A percentile compares a stretch with the other conserved stretches of the same genome.
These are phyloP conservation scores for Chelonus formosanus DNA, from an alignment of 2,888 invertebrate genomes.

Conservation along the genomic window DNA sequence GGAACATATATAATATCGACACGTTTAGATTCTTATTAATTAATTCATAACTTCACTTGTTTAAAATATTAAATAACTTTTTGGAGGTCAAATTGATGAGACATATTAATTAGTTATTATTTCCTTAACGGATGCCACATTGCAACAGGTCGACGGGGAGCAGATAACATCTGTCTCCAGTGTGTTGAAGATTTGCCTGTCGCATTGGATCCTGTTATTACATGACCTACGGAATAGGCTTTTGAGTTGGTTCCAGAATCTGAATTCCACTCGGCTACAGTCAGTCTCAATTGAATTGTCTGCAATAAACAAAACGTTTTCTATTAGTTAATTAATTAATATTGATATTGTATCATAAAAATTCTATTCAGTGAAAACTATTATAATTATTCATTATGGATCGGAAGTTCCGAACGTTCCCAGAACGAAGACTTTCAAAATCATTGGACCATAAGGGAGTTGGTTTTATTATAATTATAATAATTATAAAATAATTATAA, in stretches of 20 bases:
- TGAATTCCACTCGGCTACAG: conserved; percentile 68
- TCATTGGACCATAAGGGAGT: no score
- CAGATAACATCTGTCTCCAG: conserved; percentile 86
- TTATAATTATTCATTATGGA: no score
- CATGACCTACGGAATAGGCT: conserved; percentile 78
- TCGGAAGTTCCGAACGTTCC: no score
- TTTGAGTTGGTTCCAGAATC: conserved; percentile 66
- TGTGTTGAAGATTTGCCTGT: conserved; percentile 78
- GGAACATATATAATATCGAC: no score
- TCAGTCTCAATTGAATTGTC: conserved; percentile 79
- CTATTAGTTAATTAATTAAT: background rate
- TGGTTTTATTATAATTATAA: no score
- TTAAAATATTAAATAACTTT: background rate
- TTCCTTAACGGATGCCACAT: conserved; percentile 84
- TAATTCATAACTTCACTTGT: background rate
- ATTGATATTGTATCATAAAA: no score
- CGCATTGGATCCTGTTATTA: conserved; percentile 79
- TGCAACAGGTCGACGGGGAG: conserved; percentile 80
- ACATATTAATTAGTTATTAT: conserved; percentile 22
- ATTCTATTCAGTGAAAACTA: no score
- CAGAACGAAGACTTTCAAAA: no score
- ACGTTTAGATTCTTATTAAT: background rate
- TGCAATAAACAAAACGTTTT: conserved; percentile 54
- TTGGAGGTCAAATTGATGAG: background rate
- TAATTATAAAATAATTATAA: no score